A percentile compares a stretch with the other conserved stretches of the same genome.
phyloP scores from a whole-genome alignment of 2,797 vertebrate species.

The Gambelia wislizenii region DNA sequence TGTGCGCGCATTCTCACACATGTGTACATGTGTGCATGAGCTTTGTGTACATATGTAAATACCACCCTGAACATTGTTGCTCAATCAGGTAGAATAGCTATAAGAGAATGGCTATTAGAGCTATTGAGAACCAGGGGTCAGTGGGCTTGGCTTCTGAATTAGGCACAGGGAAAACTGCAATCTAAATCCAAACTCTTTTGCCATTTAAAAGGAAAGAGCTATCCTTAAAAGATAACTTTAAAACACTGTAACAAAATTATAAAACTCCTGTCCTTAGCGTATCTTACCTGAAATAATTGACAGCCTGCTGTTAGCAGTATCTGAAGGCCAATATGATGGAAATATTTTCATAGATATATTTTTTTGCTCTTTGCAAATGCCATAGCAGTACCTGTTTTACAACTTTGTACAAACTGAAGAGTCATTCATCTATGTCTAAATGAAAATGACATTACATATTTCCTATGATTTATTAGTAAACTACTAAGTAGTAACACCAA shows the following conservation, averaged over 20 bases:
- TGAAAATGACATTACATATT: slow-evolving; percentile 74
- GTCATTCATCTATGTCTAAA: slow-evolving; percentile 73
- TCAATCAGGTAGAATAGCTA: neutral
- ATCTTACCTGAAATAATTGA: slow-evolving; percentile 28
- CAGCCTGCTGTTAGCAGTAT: neutral
- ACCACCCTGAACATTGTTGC: too few species aligned
- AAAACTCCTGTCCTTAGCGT: slow-evolving; percentile 10
- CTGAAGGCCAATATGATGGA: neutral
- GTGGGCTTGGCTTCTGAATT: neutral
- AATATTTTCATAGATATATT: too few species aligned
- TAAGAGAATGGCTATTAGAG: too few species aligned
- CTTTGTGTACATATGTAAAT: too few species aligned
- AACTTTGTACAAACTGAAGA: slow-evolving; percentile 52
- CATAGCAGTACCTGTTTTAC: slow-evolving; percentile 23
- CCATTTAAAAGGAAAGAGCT: neutral
- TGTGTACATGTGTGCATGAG: too few species aligned
- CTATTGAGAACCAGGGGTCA: neutral
- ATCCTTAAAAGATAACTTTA: slow-evolving; percentile 15
- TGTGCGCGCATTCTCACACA: too few species aligned
- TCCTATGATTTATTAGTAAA: slow-evolving; percentile 83
- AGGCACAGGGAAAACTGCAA: neutral
- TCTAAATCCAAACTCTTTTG: neutral
- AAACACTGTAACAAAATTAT: slow-evolving; percentile 37
- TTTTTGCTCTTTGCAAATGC: slow-evolving; percentile 11
- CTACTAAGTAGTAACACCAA: slow-evolving; percentile 81